phyloP scores from a whole-genome alignment of 2,888 invertebrate species.

The Drosophila longiperda region DNA sequence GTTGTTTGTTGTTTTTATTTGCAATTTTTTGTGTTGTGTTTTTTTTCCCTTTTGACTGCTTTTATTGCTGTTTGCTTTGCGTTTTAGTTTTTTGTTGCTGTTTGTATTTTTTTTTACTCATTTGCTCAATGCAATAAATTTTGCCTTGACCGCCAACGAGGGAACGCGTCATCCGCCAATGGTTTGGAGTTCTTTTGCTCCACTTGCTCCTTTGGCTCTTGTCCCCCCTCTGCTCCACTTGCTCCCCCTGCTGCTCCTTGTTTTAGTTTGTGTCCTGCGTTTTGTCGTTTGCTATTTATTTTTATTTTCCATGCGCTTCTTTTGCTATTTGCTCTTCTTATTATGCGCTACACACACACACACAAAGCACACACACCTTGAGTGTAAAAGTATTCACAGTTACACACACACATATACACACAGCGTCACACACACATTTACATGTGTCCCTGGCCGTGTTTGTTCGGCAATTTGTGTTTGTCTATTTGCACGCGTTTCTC shows the following conservation, averaged over 20 bases:
- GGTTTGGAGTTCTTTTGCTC: conserved; percentile 19
- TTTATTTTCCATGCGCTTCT: conserved; percentile 68
- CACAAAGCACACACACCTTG: conserved; percentile 26
- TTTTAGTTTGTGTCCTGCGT: conserved; percentile 50
- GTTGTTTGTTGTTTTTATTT: conserved; percentile 21
- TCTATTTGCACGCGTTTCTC: conserved; percentile 56
- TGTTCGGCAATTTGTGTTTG: conserved; percentile 62
- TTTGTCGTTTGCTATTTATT: conserved; percentile 71
- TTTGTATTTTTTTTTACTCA: conserved; percentile 60
- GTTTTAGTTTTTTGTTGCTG: conserved; percentile 54
- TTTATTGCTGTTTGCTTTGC: conserved; percentile 60
- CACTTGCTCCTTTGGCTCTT: not conserved
- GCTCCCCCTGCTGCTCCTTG: conserved; percentile 7
- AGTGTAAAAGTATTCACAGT: conserved; percentile 3
- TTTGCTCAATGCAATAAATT: conserved; percentile 80
- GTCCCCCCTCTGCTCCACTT: not conserved
- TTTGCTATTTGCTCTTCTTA: conserved; percentile 69
- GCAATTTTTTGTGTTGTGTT: conserved; percentile 4
- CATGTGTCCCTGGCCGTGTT: conserved; percentile 60
- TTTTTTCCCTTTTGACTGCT: conserved; percentile 18
- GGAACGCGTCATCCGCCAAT: conserved; percentile 66
- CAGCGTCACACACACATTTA: conserved; percentile 56
- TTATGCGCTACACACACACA: conserved; percentile 55
- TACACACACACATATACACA: conserved; percentile 6
- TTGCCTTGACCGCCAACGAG: conserved; percentile 77